These are phyloP conservation scores for Phengaris alcon DNA, from an alignment of 2,888 invertebrate genomes.

Conservation along the genomic window DNA sequence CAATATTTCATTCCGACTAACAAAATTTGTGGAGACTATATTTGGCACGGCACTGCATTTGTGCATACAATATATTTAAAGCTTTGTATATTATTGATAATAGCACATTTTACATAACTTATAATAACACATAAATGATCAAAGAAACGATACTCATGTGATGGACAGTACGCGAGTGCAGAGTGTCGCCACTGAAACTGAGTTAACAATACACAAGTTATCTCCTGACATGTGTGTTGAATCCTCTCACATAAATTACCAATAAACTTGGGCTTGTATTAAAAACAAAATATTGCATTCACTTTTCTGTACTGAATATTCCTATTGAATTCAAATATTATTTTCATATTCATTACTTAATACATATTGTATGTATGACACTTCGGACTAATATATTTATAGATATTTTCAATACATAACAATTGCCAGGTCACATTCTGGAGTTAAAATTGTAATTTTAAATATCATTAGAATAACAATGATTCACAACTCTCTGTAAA, in stretches of 20 bases:
- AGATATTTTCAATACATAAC: slow-evolving; percentile 23
- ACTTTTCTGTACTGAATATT: background rate
- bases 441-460: slow-evolving; percentile 15
- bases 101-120: slow-evolving; percentile 25
- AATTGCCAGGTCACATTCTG: slow-evolving; percentile 25
- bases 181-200: background rate
- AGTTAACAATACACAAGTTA: background rate
- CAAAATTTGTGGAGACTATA: slow-evolving; percentile 21
- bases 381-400: slow-evolving; percentile 22
- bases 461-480: slow-evolving; percentile 12
- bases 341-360: slow-evolving; percentile 18
- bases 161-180: background rate
- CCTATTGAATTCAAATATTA: slow-evolving; percentile 18
- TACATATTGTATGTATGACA: slow-evolving; percentile 21
- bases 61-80: slow-evolving; percentile 26
- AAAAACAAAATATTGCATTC: background rate
- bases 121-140: background rate
- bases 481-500: slow-evolving; percentile 25
- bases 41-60: slow-evolving; percentile 28
- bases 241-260: background rate
- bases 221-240: too few species aligned
- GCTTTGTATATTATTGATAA: slow-evolving; percentile 27
- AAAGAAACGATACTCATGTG: background rate
- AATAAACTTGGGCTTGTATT: background rate
- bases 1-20: slow-evolving; percentile 13